Base-by-base conservation (phyloP, 2,113 vertebrate genomes). In the Strigops habroptila region DNA sequence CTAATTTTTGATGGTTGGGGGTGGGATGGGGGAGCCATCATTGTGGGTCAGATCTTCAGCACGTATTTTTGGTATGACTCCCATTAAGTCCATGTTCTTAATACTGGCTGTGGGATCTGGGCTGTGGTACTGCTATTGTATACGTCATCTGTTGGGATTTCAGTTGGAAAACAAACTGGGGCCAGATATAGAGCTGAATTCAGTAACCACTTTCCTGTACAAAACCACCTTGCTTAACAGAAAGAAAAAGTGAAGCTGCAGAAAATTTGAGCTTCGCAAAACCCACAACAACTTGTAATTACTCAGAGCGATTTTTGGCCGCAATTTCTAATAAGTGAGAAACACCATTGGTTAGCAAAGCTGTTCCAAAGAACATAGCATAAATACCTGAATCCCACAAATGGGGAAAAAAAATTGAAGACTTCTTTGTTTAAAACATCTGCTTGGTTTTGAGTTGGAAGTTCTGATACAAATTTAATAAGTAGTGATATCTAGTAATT, bases 1-100 rank as follows among this genome's bases (percentile, higher is more conserved):
- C 12, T 51, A 76, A 5, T 8, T 80, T 83, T 84, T 70, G 23
- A 59, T 12, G 9, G 15, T 71, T 33, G 53, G 37, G 28, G 53
- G 9, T 59, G 33, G 33, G 55, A 14, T 22, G 3, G 14, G 4
- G 3, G 10, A 2, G 1, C 13, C 7, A 28, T 69, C 7, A 23
- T 14, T 65, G 7, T 60, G 11, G 15, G 7, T 69, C n/a, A 86
- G 8, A 43, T 86, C 16, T 67, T 78, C 33, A 31, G 12, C 27
- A 23, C 39, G 0, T 60, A 7, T 89, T 75, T 81, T 86, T 44
- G 28, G 5, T n/a, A 37, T 63, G 7, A 7, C 9, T 85, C 19
- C 25, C 18, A 21, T 21, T 68, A 77, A 70, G 31, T 51, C 19
- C 23, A 1, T 53, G 22, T 49, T 89, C 11, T 64, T 59, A 37